These are phyloP conservation scores for Tetrapedia diversipes DNA, from an alignment of 2,888 invertebrate species.

Conservation along the genomic window DNA sequence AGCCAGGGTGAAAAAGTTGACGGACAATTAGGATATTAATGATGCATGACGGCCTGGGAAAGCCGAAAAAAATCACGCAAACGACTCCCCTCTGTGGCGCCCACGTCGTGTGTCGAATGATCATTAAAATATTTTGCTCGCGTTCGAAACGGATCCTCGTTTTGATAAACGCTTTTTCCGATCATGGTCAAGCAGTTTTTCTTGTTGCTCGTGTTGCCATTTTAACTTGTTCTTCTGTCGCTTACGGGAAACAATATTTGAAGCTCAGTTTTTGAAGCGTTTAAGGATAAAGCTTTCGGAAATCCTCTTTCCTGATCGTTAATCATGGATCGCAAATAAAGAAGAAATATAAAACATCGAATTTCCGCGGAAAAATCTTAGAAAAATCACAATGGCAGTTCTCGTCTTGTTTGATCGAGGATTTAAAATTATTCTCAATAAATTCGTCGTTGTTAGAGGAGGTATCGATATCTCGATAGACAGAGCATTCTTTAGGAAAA, in stretches of 20 bases:
- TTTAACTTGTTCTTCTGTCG: background rate
- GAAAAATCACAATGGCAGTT: too few species aligned
- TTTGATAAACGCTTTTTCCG: background rate
- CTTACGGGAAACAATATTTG: too few species aligned
- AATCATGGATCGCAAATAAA: too few species aligned
- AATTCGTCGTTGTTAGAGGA: too few species aligned
- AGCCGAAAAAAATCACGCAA: constrained; percentile 26
- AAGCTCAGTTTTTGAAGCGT: too few species aligned
- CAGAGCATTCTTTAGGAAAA: background rate
- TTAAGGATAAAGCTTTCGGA: too few species aligned
- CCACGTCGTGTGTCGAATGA: background rate
- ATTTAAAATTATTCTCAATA: too few species aligned
- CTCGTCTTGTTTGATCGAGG: too few species aligned
- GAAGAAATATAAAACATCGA: too few species aligned
- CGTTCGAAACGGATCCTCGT: background rate
- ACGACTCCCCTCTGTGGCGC: background rate
- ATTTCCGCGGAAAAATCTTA: too few species aligned
- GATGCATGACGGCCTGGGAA: constrained; percentile 45
- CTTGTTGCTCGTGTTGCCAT: background rate
- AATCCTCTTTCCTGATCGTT: too few species aligned
- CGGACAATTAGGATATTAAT: constrained; percentile 61
- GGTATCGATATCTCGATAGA: too few species aligned
- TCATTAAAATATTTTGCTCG: background rate
- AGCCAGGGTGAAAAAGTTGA: constrained; percentile 49
- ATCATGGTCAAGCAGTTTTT: background rate